Conservation (phyloP, 1,140 invertebrate species). For the Bilobella aurantiaca region DNA sequence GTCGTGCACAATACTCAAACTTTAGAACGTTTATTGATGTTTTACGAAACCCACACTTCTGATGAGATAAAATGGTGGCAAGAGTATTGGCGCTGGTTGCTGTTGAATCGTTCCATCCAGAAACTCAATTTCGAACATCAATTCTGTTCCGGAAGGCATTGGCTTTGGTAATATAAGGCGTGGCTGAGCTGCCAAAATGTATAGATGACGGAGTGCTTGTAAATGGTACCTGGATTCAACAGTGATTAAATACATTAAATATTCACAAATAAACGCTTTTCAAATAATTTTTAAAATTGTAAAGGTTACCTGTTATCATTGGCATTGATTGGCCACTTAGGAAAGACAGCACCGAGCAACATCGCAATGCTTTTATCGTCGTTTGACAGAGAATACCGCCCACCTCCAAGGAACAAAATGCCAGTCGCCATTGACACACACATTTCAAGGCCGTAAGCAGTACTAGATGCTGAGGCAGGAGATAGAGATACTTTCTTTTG, state of each 20-base stretch:
- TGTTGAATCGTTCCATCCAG: conserved; percentile 21
- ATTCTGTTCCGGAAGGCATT: conserved; percentile 23
- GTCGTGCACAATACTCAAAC: background rate
- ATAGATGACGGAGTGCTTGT: conserved; percentile 89
- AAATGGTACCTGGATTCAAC: conserved; percentile 66
- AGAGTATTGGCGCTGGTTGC: conserved; percentile 20
- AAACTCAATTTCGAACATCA: conserved; percentile 29
- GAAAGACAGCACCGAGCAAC: conserved; percentile 83
- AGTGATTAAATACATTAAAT: background rate
- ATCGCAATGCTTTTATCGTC: conserved; percentile 73
- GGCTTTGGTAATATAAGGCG: conserved; percentile 63
- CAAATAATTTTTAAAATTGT: no score
- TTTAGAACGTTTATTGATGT: no score
- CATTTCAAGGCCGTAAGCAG: conserved; percentile 37
- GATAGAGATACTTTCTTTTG: conserved; percentile 50
- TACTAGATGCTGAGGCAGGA: conserved; percentile 36
- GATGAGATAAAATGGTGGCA: conserved; percentile 30
- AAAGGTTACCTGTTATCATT: conserved; percentile 74
- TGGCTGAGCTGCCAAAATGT: conserved; percentile 83
- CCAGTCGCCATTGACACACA: conserved; percentile 63
- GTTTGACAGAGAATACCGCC: conserved; percentile 74
- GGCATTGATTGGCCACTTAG: conserved; percentile 90
- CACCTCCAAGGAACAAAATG: conserved; percentile 85
- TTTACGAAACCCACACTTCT: conserved; percentile 17
- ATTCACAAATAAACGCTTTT: background rate